Percentiles rank a stretch among this genome's conserved stretches.
phyloP scores from a whole-genome alignment of 2,888 invertebrate species.

The Mimas tiliae region DNA sequence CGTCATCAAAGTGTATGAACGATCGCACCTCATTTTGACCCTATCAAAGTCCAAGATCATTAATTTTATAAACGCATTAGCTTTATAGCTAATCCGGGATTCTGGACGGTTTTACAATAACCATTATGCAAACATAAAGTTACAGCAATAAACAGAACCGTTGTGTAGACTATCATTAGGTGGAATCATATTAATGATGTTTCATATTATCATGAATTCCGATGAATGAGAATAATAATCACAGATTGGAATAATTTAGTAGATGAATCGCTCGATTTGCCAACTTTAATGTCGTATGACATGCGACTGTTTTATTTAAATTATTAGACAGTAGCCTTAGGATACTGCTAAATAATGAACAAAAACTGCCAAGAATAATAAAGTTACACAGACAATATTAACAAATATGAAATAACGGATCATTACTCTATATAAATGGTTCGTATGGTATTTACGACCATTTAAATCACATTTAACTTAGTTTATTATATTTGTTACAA shows the following conservation, averaged over 20 bases:
- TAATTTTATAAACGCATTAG: background rate
- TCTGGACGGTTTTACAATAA: background rate
- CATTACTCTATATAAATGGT: background rate
- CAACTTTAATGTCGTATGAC: background rate
- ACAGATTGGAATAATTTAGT: background rate
- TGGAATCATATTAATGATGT: conserved; percentile 44
- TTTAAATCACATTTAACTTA: background rate
- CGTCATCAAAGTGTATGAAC: no score
- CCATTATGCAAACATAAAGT: background rate
- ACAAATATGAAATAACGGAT: background rate
- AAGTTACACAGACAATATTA: background rate
- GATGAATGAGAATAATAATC: conserved; percentile 28
- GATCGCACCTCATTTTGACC: background rate
- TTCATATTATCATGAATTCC: conserved; percentile 32
- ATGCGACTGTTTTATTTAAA: background rate
- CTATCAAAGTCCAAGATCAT: background rate
- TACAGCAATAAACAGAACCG: background rate
- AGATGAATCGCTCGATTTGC: background rate
- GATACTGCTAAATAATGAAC: background rate
- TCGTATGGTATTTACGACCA: background rate
- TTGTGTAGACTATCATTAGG: background rate
- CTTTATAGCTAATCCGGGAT: background rate
- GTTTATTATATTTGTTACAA: background rate
- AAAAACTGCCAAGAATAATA: background rate
- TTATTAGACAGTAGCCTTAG: background rate